Conservation (phyloP, 2,888 invertebrate species). For the Anoncus sp. region DNA sequence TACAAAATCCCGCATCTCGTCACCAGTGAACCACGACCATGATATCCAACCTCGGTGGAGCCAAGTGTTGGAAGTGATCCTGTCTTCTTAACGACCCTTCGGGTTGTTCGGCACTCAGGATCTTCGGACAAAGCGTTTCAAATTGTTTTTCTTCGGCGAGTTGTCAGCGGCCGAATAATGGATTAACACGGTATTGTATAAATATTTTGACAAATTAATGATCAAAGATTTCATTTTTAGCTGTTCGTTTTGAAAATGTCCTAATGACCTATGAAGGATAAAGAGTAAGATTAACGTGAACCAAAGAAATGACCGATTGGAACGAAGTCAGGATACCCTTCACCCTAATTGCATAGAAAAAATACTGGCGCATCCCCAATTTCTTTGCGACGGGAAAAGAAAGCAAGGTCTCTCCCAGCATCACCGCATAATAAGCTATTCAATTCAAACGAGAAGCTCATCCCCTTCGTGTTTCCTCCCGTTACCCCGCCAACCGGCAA, state of each 20-base stretch:
- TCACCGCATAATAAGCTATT: slow-evolving; percentile 64
- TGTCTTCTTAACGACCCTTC: slow-evolving; percentile 24
- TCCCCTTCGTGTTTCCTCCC: slow-evolving; percentile 59
- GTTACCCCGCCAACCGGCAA: slow-evolving; percentile 30
- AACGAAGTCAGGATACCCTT: slow-evolving; percentile 68
- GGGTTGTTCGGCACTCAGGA: slow-evolving; percentile 4
- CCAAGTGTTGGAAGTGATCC: slow-evolving; percentile 21
- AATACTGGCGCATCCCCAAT: slow-evolving; percentile 67
- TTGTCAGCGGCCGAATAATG: background rate
- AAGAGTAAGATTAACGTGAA: slow-evolving; percentile 14
- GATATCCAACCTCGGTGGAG: slow-evolving; percentile 12
- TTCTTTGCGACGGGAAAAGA: slow-evolving; percentile 31
- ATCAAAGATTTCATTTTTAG: background rate
- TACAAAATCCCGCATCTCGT: slow-evolving; percentile 10
- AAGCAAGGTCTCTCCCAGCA: slow-evolving; percentile 59
- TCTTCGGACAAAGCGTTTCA: slow-evolving; percentile 4
- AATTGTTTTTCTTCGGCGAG: background rate
- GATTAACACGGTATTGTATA: background rate
- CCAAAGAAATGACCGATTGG: slow-evolving; percentile 47
- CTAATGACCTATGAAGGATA: background rate
- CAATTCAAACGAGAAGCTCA: slow-evolving; percentile 60
- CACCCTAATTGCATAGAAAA: slow-evolving; percentile 73
- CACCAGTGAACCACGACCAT: background rate
- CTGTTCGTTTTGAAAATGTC: background rate
- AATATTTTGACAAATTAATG: background rate